Conservation (phyloP, 1,140 invertebrate genomes). For the Tetramorium simillimum region DNA sequence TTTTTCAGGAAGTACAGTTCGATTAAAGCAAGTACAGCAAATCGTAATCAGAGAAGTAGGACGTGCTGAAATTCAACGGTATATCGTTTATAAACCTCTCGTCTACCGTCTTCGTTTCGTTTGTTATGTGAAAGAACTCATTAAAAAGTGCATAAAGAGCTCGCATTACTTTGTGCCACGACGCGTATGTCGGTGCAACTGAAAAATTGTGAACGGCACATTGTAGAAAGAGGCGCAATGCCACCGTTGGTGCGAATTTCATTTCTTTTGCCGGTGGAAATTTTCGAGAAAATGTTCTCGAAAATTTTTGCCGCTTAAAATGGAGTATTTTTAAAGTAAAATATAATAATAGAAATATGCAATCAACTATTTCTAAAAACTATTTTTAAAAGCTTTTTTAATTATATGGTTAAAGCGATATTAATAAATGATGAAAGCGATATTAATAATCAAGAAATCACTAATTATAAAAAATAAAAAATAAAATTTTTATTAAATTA, state of each 20-base stretch:
- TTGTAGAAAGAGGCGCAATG: conserved; percentile 17
- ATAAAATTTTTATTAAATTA: background rate
- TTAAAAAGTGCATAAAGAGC: conserved; percentile 51
- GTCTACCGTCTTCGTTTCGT: background rate
- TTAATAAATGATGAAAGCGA: background rate
- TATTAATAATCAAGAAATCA: background rate
- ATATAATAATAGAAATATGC: conserved; percentile 28
- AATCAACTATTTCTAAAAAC: background rate
- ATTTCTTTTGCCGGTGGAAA: conserved; percentile 40
- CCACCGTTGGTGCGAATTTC: background rate
- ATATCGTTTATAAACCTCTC: conserved; percentile 26
- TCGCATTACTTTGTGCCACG: conserved; percentile 27
- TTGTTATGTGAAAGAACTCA: conserved; percentile 44
- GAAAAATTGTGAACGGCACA: conserved; percentile 27
- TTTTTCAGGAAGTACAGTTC: background rate
- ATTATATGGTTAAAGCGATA: background rate
- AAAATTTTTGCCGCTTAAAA: conserved; percentile 23
- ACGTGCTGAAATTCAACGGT: conserved; percentile 2
- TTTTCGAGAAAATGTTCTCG: conserved; percentile 8
- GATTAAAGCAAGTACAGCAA: background rate
- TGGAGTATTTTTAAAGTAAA: background rate
- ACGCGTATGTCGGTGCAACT: conserved; percentile 33
- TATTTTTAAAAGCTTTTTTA: background rate
- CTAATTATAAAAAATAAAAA: background rate
- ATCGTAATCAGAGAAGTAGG: conserved; percentile 23